These are phyloP conservation scores for Sylvia borin DNA, from an alignment of 2,797 vertebrate genomes.

Conservation along the genomic window DNA sequence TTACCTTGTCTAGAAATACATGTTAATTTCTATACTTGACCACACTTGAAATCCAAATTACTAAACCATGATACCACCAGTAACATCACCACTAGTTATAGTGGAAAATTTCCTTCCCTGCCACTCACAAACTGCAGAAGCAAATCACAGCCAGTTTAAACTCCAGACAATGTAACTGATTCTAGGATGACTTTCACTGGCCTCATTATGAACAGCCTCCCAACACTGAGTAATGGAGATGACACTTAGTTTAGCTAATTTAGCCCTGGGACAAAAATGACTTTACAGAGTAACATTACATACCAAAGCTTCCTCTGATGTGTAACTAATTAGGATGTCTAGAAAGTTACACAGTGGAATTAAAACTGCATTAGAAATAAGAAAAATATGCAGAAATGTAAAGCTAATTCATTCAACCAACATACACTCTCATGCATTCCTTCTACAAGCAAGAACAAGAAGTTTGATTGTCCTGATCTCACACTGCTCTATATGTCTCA, in stretches of 20 bases:
- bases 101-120: background rate
- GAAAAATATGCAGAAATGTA: conserved; percentile 21
- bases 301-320: conserved; percentile 34
- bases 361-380: conserved; percentile 4
- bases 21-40: conserved; percentile 2
- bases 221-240: conserved; percentile 27
- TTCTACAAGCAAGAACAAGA: background rate
- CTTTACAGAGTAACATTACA: background rate
- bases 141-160: background rate
- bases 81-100: background rate
- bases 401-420: background rate
- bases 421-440: background rate
- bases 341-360: background rate
- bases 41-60: conserved; percentile 20
- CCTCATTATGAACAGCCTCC: background rate
- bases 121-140: background rate
- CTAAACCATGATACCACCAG: background rate
- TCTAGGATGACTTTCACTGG: conserved; percentile 9
- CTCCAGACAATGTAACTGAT: background rate
- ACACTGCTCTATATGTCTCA: background rate
- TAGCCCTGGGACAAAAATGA: conserved; percentile 40
- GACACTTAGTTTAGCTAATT: conserved; percentile 38
- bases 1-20: background rate
- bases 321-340: background rate
- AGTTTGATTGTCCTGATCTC: background rate